Conservation (phyloP, 2,888 invertebrate species). For the Sarcophaga variegata region DNA sequence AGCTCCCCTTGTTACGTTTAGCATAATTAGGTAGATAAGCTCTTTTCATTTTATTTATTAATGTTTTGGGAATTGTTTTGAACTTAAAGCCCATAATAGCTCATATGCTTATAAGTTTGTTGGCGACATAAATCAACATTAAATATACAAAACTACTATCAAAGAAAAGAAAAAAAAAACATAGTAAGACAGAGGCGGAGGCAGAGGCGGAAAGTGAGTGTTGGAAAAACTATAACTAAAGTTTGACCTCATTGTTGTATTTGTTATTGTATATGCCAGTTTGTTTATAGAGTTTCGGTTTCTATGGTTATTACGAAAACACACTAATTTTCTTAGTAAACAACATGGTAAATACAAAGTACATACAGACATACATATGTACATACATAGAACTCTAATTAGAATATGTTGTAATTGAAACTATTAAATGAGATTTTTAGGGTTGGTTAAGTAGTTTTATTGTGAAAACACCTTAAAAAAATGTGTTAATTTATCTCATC, state of each 20-base stretch:
- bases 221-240: background rate
- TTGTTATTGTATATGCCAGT: slow-evolving; percentile 9
- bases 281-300: slow-evolving; percentile 36
- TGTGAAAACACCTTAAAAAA: no score
- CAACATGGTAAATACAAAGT: background rate
- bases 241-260: slow-evolving; percentile 35
- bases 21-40: background rate
- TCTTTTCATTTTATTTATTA: background rate
- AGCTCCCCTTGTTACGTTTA: background rate
- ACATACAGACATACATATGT: no score
- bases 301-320: slow-evolving; percentile 34
- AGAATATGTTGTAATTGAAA: background rate
- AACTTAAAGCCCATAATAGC: background rate
- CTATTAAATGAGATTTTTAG: background rate
- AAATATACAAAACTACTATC: background rate
- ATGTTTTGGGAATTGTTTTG: background rate
- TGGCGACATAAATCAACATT: background rate
- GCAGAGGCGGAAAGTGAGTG: background rate
- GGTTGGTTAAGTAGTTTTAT: no score
- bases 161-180: background rate
- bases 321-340: background rate
- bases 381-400: background rate
- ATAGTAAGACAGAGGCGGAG: no score
- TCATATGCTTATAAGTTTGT: background rate
- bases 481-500: no score